These are phyloP conservation scores for Eurytoma adleriae DNA, from an alignment of 2,888 invertebrate genomes.

Conservation along the genomic window DNA sequence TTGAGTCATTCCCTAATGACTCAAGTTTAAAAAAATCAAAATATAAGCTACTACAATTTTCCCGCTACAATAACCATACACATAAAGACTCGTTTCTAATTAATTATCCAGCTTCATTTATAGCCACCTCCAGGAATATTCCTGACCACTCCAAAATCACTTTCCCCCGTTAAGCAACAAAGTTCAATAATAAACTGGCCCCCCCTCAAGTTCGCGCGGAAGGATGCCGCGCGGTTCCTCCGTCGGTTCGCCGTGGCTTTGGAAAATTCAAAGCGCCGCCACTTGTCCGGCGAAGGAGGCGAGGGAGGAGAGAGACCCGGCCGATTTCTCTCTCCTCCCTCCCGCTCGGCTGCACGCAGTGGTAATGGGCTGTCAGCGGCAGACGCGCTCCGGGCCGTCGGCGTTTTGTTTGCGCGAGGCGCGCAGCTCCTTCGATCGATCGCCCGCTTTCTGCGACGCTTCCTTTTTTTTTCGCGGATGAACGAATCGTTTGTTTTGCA, in stretches of 20 bases:
- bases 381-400: constrained; percentile 64
- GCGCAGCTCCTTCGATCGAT: constrained; percentile 26
- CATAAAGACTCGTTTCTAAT: no score
- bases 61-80: no score
- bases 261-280: background rate
- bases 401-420: background rate
- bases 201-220: background rate
- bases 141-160: no score
- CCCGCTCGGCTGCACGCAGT: constrained; percentile 59
- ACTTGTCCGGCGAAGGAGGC: background rate
- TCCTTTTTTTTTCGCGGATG: background rate
- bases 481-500: background rate
- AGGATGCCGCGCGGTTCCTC: no score
- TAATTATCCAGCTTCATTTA: no score
- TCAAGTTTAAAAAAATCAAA: no score
- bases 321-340: background rate
- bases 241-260: background rate
- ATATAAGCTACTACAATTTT: no score
- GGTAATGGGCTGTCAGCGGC: constrained; percentile 75
- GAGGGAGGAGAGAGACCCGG: no score
- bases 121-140: background rate
- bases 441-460: background rate
- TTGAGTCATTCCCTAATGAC: no score
- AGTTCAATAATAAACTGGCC: no score
- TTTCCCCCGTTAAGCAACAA: no score